Base-by-base conservation (phyloP, 2,797 vertebrate genomes). In the Serranus cabrilla region DNA sequence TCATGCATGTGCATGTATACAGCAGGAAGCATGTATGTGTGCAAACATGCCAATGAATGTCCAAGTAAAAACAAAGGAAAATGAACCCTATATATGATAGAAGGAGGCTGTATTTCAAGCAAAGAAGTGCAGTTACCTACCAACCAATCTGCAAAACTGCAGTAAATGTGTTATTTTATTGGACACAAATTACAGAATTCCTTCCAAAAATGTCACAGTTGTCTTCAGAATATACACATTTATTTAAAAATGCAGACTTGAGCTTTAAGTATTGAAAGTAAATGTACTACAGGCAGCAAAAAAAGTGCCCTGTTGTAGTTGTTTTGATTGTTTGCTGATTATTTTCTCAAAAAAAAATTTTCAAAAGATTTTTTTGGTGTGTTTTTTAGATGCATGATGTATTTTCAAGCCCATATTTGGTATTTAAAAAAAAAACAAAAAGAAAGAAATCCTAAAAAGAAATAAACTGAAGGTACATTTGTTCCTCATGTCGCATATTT, bases 401-500 rank as follows among this genome's bases (percentile, higher is more conserved):
- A 34, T 34, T 34, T 34, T 34, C 34, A 34, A 34, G 34, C 34
- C 34, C 5, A 7, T 34, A 34, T 34, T 34, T 34, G 7, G 34
- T 34, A 6, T 27, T 3, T 7, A 34, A 34, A 34, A 34, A 8
- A 34, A 34, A 34, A 9, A 8, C 5, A 7, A 34, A 34, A 7
- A 34, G 34, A 34, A 8, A 34, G 8, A 34, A 34, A 34, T 34
- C 5, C 5, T 34, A 34, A 34, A 8, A 34, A 7, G 8, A 34
- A 34, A 34, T 34, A 18, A 25, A 37, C 17, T 20, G 7, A 45
- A 66, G 47, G 16, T 42, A 45, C 2, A 43, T 81, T 63, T 64
- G 18, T 75, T 20, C 51, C 16, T 68, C 43, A 13, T 50, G 47
- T 64, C 45, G 55, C 14, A 40, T 66, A 43, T 71, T 68, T 77